Base-by-base conservation (phyloP, 2,888 invertebrate genomes). In the Euplexia lucipara region DNA sequence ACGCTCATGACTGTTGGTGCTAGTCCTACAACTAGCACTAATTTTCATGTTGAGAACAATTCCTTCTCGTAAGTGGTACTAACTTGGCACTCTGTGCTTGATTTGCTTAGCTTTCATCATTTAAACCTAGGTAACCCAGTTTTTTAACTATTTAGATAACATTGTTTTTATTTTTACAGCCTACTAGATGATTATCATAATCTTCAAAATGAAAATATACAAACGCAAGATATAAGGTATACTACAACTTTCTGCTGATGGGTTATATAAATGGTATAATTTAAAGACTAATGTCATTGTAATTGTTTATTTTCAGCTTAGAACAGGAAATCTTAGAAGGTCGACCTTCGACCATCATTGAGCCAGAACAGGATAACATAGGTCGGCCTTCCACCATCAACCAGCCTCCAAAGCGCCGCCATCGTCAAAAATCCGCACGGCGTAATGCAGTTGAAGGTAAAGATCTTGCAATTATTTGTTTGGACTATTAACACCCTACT, bases 371-470 rank as follows among this genome's bases (percentile, higher is more conserved):
- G n/a, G n/a, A n/a, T n/a, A n/a, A n/a, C n/a, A n/a, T n/a, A 47
- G 22, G 16, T 22, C 20, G 0, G 8, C 35, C 56, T 35, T 35
- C 16, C 22, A 44, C 32, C 3, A 34, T 2, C n/a, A 1, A 22
- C 56, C 48, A 48, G 35, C 56, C 48, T 48, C 35, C 56, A 35
- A 57, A 48, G 26, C 34, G 49, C 10, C 48, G 56, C 48, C 22
- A 2, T 14, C 48, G 56, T 26, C 35, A 48, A 57, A 48, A 14
- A 57, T 48, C 22, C 35, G 10, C 14, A 35, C 35, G 35, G 56
- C 56, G 26, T 35, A 14, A 57, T 6, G 26, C 48, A 48, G 26
- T 7, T 6, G 56, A 48, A 57, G 26, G 49, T 48, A 37, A 48
- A n/a, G 34, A 35, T 35, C 22, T 35, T 14, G 9, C 34, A 37